Evolutionary conservation across 2,113 vertebrate species (phyloP).

Genomic region (Aspidoscelis tigris): DNA sequence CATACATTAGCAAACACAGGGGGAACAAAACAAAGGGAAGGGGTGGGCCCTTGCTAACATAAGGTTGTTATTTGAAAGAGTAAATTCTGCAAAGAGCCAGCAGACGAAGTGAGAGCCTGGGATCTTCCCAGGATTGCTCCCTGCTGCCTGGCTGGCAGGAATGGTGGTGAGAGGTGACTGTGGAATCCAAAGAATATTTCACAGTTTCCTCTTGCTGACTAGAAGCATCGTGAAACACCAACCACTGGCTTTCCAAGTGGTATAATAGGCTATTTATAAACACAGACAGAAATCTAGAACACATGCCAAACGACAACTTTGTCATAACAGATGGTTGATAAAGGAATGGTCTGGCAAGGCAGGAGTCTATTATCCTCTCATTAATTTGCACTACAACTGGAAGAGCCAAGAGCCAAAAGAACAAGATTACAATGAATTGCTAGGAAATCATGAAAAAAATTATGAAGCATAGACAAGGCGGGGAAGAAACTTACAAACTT

Average conservation of each 20-base stretch:
- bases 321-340: slow-evolving; percentile 9
- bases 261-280: neutral
- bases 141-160: too few relatives aligned
- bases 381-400: accelerated
- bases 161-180: too few relatives aligned
- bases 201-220: too few relatives aligned
- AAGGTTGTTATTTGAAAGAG: too few relatives aligned
- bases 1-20: too few relatives aligned
- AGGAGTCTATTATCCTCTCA: neutral
- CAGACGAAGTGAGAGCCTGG: too few relatives aligned
- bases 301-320: neutral
- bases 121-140: too few relatives aligned
- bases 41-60: too few relatives aligned
- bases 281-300: neutral
- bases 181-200: too few relatives aligned
- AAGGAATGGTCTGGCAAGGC: slow-evolving; percentile 21
- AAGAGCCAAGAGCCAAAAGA: slow-evolving; percentile 11
- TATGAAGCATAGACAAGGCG: slow-evolving; percentile 25
- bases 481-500: slow-evolving; percentile 25
- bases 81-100: too few relatives aligned
- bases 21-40: too few relatives aligned
- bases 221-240: neutral
- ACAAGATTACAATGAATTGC: slow-evolving; percentile 11
- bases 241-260: neutral
- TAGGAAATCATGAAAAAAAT: slow-evolving; percentile 41